Conservation (phyloP, 2,888 invertebrate genomes). For the Callimorpha dominula region DNA sequence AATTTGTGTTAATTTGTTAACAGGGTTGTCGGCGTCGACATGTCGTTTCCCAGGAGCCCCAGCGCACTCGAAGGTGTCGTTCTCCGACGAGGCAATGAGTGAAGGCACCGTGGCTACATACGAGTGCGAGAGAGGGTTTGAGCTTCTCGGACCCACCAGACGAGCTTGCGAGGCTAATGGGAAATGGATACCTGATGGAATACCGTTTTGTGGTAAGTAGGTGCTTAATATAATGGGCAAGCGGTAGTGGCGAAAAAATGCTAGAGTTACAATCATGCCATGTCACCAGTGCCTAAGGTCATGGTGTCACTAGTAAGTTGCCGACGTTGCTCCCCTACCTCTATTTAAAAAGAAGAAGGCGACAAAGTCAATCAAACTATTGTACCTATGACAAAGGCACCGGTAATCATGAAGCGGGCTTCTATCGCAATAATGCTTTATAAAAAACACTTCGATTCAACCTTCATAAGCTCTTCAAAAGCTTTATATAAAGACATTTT, state of each 20-base stretch:
- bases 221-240: not conserved
- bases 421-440: not conserved
- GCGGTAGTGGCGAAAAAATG: not conserved
- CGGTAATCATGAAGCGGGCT: not conserved
- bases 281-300: not conserved
- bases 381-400: not conserved
- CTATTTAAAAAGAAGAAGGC: no score
- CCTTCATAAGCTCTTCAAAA: no score
- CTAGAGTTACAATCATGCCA: not conserved
- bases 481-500: no score
- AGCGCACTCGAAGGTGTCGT: constrained; percentile 93
- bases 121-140: constrained; percentile 95
- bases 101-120: constrained; percentile 93
- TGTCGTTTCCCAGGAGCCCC: constrained; percentile 97
- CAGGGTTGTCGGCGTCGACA: constrained; percentile 65
- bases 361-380: no score
- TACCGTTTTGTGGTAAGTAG: constrained; percentile 97
- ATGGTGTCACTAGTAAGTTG: not conserved
- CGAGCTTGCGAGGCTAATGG: constrained; percentile 91
- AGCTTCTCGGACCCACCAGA: constrained; percentile 94
- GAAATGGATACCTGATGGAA: constrained; percentile 95
- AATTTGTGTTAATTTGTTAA: not conserved
- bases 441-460: not conserved
- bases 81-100: constrained; percentile 88
- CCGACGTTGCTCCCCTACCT: not conserved